Evolutionary conservation across 1,140 invertebrate species (phyloP).

Genomic region (Macrocentrus cingulum): DNA sequence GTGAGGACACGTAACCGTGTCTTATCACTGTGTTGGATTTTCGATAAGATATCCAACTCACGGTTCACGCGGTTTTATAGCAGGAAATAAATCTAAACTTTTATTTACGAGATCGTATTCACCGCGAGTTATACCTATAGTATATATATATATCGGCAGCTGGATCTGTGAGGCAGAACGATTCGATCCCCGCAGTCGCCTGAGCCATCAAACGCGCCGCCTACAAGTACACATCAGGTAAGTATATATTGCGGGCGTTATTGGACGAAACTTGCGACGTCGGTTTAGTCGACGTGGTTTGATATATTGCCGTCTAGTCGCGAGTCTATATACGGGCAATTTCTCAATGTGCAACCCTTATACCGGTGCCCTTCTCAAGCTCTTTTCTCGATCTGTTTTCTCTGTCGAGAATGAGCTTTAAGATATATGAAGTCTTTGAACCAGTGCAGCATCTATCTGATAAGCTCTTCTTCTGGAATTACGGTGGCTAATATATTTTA

Average conservation of each 20-base stretch:
- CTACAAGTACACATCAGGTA: not conserved
- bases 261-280: constrained; percentile 29
- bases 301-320: constrained; percentile 31
- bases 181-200: not conserved
- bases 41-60: too few species aligned
- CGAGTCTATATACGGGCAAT: constrained; percentile 34
- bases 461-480: constrained; percentile 26
- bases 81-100: too few species aligned
- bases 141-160: too few species aligned
- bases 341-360: constrained; percentile 22
- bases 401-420: not conserved
- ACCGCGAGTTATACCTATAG: too few species aligned
- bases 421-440: constrained; percentile 36
- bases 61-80: too few species aligned
- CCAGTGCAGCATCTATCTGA: constrained; percentile 32
- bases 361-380: not conserved
- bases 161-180: not conserved
- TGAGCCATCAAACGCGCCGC: not conserved
- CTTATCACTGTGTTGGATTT: too few species aligned
- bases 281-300: constrained; percentile 34
- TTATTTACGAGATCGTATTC: too few species aligned
- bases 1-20: too few species aligned
- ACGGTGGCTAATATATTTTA: constrained; percentile 25
- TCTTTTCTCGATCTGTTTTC: not conserved
- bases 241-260: constrained; percentile 20